Conservation (phyloP, 2,797 vertebrate species). For the Pseudochirops cupreus region DNA sequence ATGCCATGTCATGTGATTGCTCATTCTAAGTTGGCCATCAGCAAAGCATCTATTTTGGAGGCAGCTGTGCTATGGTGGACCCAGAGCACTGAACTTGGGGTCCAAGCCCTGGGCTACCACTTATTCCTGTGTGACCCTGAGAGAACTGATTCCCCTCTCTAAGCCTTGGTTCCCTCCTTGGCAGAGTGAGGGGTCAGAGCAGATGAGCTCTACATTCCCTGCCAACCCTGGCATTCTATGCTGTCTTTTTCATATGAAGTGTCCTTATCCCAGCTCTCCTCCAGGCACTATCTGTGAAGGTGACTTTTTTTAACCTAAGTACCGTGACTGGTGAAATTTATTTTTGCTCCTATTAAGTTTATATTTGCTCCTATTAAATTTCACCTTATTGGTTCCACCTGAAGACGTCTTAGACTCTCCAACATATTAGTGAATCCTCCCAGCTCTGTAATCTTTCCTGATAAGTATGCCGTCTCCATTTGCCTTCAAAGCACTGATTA, state of each 20-base stretch:
- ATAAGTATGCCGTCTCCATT: background rate
- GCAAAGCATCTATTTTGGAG: background rate
- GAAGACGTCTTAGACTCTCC: background rate
- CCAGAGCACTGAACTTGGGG: background rate
- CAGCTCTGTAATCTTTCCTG: background rate
- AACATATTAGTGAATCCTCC: background rate
- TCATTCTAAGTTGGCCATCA: background rate
- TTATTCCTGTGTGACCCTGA: background rate
- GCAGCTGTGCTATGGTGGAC: background rate
- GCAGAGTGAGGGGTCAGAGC: background rate
- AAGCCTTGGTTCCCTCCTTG: background rate
- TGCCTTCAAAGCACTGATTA: background rate
- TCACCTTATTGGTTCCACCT: background rate
- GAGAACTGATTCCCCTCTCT: background rate
- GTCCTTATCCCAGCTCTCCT: background rate
- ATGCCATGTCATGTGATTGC: background rate
- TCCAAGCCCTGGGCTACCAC: background rate
- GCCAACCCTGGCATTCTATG: background rate
- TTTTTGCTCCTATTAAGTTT: background rate
- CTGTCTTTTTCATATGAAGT: background rate
- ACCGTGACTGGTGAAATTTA: background rate
- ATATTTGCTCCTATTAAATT: background rate
- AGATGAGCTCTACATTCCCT: background rate
- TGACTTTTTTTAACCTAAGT: background rate
- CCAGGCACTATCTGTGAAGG: background rate